A percentile compares a stretch with the other conserved stretches of the same genome.
Evolutionary conservation across 2,113 vertebrate species (phyloP).

Genomic region (Poeciliopsis occidentalis): DNA sequence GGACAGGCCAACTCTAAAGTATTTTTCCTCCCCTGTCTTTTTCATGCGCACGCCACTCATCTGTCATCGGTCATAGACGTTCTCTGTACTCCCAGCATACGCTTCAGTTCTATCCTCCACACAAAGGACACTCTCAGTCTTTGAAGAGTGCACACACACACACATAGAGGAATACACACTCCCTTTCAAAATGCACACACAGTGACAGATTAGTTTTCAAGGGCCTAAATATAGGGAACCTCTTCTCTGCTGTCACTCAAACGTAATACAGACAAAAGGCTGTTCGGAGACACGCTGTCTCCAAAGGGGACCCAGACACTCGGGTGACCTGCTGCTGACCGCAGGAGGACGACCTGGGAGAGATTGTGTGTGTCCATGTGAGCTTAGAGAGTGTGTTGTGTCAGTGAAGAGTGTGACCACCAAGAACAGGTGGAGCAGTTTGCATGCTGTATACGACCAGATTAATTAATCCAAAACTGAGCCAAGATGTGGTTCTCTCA

Average conservation of each 20-base stretch:
- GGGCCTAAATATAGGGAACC: constrained; percentile 76
- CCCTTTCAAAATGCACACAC: constrained; percentile 45
- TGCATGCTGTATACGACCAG: neutral
- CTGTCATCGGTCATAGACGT: constrained; percentile 65
- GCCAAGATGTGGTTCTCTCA: neutral
- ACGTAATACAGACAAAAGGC: constrained; percentile 67
- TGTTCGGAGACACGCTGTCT: constrained; percentile 64
- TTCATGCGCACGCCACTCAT: constrained; percentile 41
- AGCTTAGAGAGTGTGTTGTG: neutral
- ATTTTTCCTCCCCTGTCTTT: neutral
- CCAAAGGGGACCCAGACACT: constrained; percentile 34
- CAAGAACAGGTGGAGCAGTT: constrained; percentile 41
- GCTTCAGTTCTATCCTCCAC: constrained; percentile 61
- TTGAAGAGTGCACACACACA: constrained; percentile 67
- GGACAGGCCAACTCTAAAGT: neutral
- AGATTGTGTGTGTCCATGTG: constrained; percentile 23
- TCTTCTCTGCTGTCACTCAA: constrained; percentile 75
- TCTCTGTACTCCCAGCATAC: constrained; percentile 59
- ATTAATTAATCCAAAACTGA: neutral
- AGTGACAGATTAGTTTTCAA: constrained; percentile 68
- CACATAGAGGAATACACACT: constrained; percentile 29
- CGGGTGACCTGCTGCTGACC: constrained; percentile 56
- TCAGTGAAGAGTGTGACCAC: constrained; percentile 21
- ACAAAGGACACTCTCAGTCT: constrained; percentile 69
- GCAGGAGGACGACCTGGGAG: constrained; percentile 37